These are phyloP conservation scores for Hirtodrosophila confusa DNA, from an alignment of 2,888 invertebrate species.

Conservation along the genomic window DNA sequence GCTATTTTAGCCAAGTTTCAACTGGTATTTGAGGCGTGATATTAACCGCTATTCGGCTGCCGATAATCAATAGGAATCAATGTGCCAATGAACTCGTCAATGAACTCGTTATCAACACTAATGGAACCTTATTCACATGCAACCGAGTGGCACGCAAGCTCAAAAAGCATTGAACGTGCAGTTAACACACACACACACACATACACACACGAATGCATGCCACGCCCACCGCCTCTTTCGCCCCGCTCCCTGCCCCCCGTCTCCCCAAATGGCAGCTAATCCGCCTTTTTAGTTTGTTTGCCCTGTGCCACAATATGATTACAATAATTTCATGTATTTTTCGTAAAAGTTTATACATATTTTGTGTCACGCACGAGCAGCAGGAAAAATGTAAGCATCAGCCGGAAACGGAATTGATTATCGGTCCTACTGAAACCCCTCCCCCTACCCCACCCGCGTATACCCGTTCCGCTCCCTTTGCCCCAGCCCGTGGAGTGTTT, in stretches of 20 bases:
- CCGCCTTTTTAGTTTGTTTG: slow-evolving; percentile 25
- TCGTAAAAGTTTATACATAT: slow-evolving; percentile 50
- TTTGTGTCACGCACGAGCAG: slow-evolving; percentile 66
- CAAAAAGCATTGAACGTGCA: slow-evolving; percentile 24
- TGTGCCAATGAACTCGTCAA: slow-evolving; percentile 77
- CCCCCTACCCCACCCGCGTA: not conserved
- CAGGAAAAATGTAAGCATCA: slow-evolving; percentile 32
- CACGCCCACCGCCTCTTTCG: slow-evolving; percentile 18
- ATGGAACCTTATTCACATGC: slow-evolving; percentile 53
- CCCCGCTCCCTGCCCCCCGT: too few species aligned
- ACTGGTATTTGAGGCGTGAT: slow-evolving; percentile 8
- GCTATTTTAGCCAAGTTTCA: slow-evolving; percentile 17
- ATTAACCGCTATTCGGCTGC: slow-evolving; percentile 19
- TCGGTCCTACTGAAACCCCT: slow-evolving; percentile 45
- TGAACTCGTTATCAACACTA: slow-evolving; percentile 73
- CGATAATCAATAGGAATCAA: slow-evolving; percentile 64
- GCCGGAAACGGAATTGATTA: slow-evolving; percentile 77
- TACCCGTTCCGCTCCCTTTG: too few species aligned
- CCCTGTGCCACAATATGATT: slow-evolving; percentile 55
- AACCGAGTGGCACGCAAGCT: slow-evolving; percentile 40
- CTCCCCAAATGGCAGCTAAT: slow-evolving; percentile 22
- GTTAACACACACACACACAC: slow-evolving; percentile 10
- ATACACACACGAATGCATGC: slow-evolving; percentile 17
- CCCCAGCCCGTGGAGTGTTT: slow-evolving; percentile 4
- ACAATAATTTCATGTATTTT: slow-evolving; percentile 64